Conservation (phyloP, 2,888 invertebrate species). For the Cerastoderma edule region DNA sequence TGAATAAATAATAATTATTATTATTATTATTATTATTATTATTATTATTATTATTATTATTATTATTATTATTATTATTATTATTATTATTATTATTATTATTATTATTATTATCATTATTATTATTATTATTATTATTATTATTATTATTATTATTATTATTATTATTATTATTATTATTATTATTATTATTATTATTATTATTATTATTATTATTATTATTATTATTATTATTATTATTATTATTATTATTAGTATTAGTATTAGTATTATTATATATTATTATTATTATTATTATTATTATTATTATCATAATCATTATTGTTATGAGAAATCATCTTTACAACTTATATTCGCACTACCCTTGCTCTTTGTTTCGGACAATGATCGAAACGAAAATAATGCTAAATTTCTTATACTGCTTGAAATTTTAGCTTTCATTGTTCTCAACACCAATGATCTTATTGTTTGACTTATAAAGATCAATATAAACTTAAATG, state of each 20-base stretch:
- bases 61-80: constrained; percentile 16
- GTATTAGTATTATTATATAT: not conserved
- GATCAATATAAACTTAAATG: no score
- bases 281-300: not conserved
- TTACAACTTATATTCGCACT: no score
- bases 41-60: constrained; percentile 4
- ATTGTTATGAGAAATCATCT: no score
- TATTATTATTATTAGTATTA: no score
- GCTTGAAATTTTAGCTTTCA: no score
- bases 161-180: constrained; percentile 13
- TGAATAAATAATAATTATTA: constrained; percentile 19
- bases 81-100: constrained; percentile 15
- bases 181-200: constrained; percentile 12
- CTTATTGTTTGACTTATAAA: no score
- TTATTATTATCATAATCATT: no score
- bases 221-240: not conserved
- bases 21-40: constrained; percentile 21
- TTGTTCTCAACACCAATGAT: no score
- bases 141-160: constrained; percentile 18
- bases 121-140: not conserved
- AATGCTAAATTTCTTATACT: no score
- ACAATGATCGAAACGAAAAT: no score
- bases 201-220: constrained; percentile 16
- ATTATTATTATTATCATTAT: not conserved
- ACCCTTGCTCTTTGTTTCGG: no score